phyloP scores from a whole-genome alignment of 2,113 vertebrate species.

The Hypocryptadius cinnamomeus region DNA sequence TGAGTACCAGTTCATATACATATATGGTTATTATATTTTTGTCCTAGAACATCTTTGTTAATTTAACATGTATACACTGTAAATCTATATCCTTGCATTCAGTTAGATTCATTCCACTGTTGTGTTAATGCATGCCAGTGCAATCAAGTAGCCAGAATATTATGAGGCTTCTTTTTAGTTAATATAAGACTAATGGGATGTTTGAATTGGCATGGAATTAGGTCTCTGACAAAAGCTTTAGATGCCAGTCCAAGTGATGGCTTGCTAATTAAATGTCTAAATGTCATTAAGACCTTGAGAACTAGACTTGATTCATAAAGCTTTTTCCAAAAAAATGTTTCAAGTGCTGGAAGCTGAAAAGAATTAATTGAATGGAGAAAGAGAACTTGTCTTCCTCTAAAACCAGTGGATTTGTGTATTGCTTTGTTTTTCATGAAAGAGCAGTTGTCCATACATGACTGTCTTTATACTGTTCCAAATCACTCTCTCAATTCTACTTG shows the following conservation, averaged over 20 bases:
- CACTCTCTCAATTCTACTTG: not conserved
- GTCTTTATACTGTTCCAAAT: constrained; percentile 39
- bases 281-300: constrained; percentile 63
- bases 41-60: not conserved
- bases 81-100: not conserved
- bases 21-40: not conserved
- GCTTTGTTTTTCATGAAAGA: constrained; percentile 59
- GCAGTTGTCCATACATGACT: constrained; percentile 34
- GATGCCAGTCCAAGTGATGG: constrained; percentile 52
- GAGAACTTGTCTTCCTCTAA: constrained; percentile 43
- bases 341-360: constrained; percentile 60
- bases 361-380: constrained; percentile 43
- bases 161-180: constrained; percentile 20
- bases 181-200: constrained; percentile 27
- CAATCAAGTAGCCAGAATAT: constrained; percentile 4
- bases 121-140: not conserved
- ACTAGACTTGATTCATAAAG: constrained; percentile 49
- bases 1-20: not conserved
- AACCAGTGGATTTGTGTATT: constrained; percentile 39
- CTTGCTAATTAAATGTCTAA: constrained; percentile 68
- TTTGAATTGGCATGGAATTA: constrained; percentile 48
- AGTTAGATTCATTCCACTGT: not conserved
- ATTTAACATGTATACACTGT: not conserved
- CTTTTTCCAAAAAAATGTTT: constrained; percentile 53
- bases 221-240: constrained; percentile 49